Evolutionary conservation across 1,140 invertebrate genomes (phyloP).

Genomic region (Drosophila tristis): DNA sequence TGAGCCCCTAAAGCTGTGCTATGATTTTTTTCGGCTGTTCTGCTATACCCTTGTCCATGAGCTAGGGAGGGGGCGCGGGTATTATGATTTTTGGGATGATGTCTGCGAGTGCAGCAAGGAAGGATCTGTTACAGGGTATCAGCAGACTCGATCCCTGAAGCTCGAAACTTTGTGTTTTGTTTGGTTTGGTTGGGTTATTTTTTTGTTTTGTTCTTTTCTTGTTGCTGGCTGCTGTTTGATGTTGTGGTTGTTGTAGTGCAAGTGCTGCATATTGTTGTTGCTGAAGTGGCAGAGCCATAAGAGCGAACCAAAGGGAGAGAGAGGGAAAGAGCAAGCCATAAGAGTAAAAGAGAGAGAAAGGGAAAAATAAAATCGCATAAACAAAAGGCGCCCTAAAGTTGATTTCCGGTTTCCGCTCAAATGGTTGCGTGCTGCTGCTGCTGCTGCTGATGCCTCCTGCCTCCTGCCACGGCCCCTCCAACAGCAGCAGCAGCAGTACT

Average conservation of each 20-base stretch:
- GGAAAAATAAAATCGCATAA: conserved; percentile 68
- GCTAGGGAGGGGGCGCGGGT: too few species aligned
- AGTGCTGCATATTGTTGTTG: conserved; percentile 18
- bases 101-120: too few species aligned
- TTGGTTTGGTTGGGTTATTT: too few species aligned
- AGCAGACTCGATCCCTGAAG: too few species aligned
- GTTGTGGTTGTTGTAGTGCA: conserved; percentile 20
- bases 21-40: conserved; percentile 55
- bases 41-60: too few species aligned
- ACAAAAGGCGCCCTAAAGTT: conserved; percentile 78
- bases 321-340: conserved; percentile 29
- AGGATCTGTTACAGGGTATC: too few species aligned
- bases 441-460: neutral
- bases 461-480: too few species aligned
- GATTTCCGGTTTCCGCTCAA: conserved; percentile 81
- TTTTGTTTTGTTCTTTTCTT: too few species aligned
- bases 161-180: too few species aligned
- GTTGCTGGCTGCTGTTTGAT: conserved; percentile 24
- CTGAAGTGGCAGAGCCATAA: conserved; percentile 9
- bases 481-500: too few species aligned
- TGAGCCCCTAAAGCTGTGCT: conserved; percentile 54
- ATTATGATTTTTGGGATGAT: too few species aligned
- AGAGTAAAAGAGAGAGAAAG: conserved; percentile 14
- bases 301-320: neutral
- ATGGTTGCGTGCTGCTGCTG: conserved; percentile 67